Percentiles rank a stretch among this genome's conserved stretches.
Conservation (phyloP, 2,113 vertebrate genomes). For the Cavia aperea region DNA sequence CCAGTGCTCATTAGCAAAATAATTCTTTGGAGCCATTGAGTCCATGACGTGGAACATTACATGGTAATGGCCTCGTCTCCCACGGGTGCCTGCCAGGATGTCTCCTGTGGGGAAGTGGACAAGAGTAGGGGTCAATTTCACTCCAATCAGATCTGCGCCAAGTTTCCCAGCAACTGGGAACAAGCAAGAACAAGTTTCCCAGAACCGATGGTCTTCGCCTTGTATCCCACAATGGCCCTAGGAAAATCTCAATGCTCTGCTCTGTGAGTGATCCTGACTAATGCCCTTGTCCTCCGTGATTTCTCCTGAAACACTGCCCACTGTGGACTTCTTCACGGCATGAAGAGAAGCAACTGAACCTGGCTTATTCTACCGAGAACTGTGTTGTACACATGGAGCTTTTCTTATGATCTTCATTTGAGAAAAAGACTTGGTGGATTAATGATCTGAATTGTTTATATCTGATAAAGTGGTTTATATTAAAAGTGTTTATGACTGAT, state of each 20-base stretch:
- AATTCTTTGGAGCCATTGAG: slow-evolving; percentile 4
- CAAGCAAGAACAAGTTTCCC: neutral
- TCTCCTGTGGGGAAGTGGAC: neutral
- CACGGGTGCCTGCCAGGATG: slow-evolving; percentile 20
- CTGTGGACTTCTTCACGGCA: neutral
- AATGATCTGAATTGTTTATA: neutral
- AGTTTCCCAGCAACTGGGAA: no score
- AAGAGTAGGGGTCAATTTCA: neutral
- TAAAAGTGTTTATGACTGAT: neutral
- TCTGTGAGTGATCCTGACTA: neutral
- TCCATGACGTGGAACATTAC: slow-evolving; percentile 50
- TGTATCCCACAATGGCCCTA: neutral
- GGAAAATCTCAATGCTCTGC: neutral
- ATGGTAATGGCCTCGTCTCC: slow-evolving; percentile 38
- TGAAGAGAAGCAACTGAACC: neutral
- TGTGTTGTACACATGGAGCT: neutral
- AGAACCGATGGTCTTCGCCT: neutral
- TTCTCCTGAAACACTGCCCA: neutral
- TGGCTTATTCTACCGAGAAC: neutral
- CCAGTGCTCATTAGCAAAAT: slow-evolving; percentile 34
- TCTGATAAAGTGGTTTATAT: neutral
- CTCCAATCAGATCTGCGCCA: neutral
- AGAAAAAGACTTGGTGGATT: neutral
- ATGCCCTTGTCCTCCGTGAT: neutral
- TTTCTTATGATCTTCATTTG: neutral